A percentile compares a stretch with the other conserved stretches of the same genome.
Conservation (phyloP, 2,113 vertebrate genomes). For the Oncorhynchus masou region DNA sequence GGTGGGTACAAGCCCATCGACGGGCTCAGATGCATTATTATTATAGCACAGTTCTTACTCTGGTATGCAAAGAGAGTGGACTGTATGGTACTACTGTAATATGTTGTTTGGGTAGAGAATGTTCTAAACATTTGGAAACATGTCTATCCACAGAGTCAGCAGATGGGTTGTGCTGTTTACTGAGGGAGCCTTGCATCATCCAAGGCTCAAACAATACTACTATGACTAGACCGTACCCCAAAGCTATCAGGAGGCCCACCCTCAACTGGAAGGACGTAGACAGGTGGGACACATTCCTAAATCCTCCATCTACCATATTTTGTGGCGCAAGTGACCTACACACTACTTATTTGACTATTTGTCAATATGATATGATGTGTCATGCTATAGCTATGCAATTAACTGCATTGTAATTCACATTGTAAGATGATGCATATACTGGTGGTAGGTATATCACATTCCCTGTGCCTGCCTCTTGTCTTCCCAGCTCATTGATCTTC, state of each 20-base stretch:
- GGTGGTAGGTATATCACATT: not conserved
- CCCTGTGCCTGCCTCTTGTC: not conserved
- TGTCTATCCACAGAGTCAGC: slow-evolving; percentile 58
- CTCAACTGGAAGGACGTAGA: slow-evolving; percentile 81
- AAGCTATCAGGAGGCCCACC: slow-evolving; percentile 56
- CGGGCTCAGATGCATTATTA: not conserved
- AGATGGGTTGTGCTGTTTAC: slow-evolving; percentile 74
- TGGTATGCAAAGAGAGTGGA: not conserved
- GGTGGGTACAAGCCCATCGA: not conserved
- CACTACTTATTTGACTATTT: not conserved
- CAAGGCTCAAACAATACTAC: slow-evolving; percentile 8
- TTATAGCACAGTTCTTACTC: not conserved
- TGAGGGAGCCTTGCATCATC: slow-evolving; percentile 74
- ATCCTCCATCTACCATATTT: not conserved
- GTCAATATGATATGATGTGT: not conserved
- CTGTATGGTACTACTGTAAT: too few relatives aligned
- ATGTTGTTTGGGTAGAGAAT: not conserved
- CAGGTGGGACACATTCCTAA: slow-evolving; percentile 68
- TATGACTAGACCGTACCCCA: slow-evolving; percentile 40
- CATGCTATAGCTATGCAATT: not conserved
- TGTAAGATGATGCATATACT: not conserved
- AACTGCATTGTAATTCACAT: too few relatives aligned
- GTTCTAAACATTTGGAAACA: not conserved
- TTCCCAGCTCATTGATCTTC: slow-evolving; percentile 73
- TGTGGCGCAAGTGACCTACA: not conserved